Conservation (phyloP, 2,113 vertebrate genomes). For the Zosterops lateralis region DNA sequence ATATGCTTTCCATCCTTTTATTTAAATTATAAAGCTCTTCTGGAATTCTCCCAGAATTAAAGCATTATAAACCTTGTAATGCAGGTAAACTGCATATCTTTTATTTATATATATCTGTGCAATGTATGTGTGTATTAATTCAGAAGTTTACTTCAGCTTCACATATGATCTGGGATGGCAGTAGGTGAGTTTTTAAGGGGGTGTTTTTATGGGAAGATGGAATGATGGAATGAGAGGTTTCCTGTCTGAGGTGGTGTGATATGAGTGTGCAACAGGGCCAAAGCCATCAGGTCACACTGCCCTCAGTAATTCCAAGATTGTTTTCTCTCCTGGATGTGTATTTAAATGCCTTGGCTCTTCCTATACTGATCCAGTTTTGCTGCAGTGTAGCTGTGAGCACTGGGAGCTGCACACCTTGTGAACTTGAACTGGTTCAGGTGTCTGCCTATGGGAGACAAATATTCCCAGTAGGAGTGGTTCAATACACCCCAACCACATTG, state of each 20-base stretch:
- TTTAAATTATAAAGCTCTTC: not conserved
- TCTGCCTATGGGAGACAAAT: not conserved
- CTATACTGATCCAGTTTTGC: not conserved
- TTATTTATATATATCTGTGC: not conserved
- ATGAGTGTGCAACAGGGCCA: not conserved
- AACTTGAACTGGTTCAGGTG: not conserved
- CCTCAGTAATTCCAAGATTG: not conserved
- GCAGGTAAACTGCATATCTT: not conserved
- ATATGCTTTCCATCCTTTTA: not conserved
- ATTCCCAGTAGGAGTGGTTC: not conserved
- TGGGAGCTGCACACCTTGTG: not conserved
- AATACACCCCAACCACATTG: not conserved
- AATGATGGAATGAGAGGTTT: not conserved
- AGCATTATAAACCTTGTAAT: not conserved
- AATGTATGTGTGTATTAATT: not conserved
- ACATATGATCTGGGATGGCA: not conserved
- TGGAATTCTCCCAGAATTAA: not conserved
- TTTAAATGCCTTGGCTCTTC: not conserved
- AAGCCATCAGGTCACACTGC: not conserved
- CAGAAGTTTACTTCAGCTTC: not conserved
- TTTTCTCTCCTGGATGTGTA: not conserved
- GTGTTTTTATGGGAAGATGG: not conserved
- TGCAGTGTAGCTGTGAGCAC: not conserved
- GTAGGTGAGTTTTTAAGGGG: not conserved
- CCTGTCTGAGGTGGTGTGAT: not conserved